Evolutionary conservation across 2,888 invertebrate genomes (phyloP), one percentile per base, ranked within the genome.

Genomic region (Oscheius sp.): DNA sequence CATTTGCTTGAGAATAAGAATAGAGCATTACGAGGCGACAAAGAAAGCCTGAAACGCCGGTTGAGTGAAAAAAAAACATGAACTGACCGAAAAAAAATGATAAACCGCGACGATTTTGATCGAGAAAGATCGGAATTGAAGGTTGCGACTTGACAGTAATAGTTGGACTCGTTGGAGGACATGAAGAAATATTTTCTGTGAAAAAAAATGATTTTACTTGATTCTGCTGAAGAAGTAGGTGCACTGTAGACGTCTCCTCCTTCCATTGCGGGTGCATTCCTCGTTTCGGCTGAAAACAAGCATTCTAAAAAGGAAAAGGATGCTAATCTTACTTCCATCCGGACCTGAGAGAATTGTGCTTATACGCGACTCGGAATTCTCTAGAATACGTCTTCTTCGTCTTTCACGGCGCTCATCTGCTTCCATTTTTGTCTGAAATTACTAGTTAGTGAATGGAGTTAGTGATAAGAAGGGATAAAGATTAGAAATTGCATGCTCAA

Each of bases 251-350:
- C 78, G 32, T 83, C 83, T 11, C 83, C 83, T n/a, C 83, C 83
- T 62, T 83, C 83, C 66, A 83, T 79, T 2, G 78, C 78, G 29
- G 83, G 83, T 7, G 83, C 79, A 32, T 73, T 75, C 62, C 83
- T 55, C 21, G 65, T 76, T 65, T 79, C 76, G 10, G 57, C 76
- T 79, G 11, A 70, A 65, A 65, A 10, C 32, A 13, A 60, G 58
- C 73, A 65, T 76, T 60, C 32, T 32, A 13, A 37, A 37, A 33
- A 51, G 32, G 7, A 2, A 48, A 37, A 51, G 50, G 47, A 33
- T 65, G 11, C 53, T 10, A 73, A 57, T n/a, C 68, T 37, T 21
- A 70, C 75, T 74, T 70, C 83, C 83, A 63, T 81, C 77, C 47
- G 79, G 79, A 73, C 78, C 78, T 1, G 76, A 70, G 32, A 83